Conservation (phyloP, 2,113 vertebrate species). For the Caretta caretta region DNA sequence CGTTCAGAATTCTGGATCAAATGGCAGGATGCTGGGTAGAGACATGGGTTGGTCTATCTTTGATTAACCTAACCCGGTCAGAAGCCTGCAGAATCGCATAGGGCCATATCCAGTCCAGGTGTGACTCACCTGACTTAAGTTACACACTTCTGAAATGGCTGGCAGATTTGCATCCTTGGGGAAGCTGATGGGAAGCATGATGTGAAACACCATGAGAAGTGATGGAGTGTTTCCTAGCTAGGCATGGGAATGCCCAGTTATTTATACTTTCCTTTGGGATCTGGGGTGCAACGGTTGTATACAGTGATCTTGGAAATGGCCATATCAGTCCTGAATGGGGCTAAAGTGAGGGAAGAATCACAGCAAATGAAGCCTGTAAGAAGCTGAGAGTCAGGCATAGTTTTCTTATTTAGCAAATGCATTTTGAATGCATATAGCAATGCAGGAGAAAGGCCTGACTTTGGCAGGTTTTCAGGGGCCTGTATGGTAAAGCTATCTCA, state of each 20-base stretch:
- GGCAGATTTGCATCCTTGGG: not conserved
- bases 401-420: not conserved
- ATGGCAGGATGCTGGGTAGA: not conserved
- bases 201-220: not conserved
- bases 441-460: not conserved
- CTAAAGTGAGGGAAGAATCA: not conserved
- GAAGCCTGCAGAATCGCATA: not conserved
- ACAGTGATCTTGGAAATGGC: not conserved
- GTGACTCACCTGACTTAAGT: not conserved
- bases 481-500: not conserved
- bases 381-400: not conserved
- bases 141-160: not conserved
- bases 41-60: not conserved
- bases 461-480: not conserved
- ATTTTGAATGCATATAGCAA: not conserved
- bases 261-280: not conserved
- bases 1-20: not conserved
- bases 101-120: not conserved
- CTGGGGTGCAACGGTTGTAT: not conserved
- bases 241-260: not conserved
- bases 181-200: not conserved
- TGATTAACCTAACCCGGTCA: not conserved
- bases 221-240: not conserved
- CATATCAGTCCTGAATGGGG: not conserved
- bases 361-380: not conserved